These are phyloP conservation scores for Malacoraja senta DNA, from an alignment of 2,797 vertebrate species.

Conservation along the genomic window DNA sequence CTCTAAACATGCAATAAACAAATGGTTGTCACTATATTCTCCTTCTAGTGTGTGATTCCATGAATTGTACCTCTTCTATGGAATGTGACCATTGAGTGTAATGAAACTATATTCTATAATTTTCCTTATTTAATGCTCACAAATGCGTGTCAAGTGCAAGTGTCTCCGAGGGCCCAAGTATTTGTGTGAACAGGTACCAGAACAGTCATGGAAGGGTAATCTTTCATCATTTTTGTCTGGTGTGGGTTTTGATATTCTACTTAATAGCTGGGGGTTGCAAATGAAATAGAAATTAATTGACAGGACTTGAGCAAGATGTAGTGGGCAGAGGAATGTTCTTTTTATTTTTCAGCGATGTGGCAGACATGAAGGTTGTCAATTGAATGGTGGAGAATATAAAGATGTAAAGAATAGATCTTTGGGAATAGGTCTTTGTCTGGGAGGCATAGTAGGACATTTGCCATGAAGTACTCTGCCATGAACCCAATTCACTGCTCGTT, in stretches of 20 bases:
- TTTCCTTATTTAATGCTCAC: too few relatives aligned
- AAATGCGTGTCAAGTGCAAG: too few relatives aligned
- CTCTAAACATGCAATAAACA: too few relatives aligned
- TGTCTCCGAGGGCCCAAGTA: too few relatives aligned
- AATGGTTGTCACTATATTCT: too few relatives aligned
- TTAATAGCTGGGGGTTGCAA: neutral
- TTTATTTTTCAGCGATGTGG: neutral
- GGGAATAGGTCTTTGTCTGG: too few relatives aligned
- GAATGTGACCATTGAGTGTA: too few relatives aligned
- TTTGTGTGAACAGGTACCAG: too few relatives aligned
- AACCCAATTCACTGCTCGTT: too few relatives aligned
- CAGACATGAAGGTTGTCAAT: neutral
- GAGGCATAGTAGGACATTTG: neutral
- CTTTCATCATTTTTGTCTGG: neutral
- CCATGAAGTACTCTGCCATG: neutral
- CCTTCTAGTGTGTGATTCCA: too few relatives aligned
- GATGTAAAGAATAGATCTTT: neutral
- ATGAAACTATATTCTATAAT: too few relatives aligned
- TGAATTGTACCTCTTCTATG: too few relatives aligned
- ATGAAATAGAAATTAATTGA: neutral
- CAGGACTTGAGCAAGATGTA: neutral
- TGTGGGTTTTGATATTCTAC: neutral
- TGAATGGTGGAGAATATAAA: neutral
- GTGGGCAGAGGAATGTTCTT: neutral
- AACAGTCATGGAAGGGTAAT: neutral